These are phyloP conservation scores for Drosophila trapezifrons DNA, from an alignment of 1,140 invertebrate species.

Conservation along the genomic window DNA sequence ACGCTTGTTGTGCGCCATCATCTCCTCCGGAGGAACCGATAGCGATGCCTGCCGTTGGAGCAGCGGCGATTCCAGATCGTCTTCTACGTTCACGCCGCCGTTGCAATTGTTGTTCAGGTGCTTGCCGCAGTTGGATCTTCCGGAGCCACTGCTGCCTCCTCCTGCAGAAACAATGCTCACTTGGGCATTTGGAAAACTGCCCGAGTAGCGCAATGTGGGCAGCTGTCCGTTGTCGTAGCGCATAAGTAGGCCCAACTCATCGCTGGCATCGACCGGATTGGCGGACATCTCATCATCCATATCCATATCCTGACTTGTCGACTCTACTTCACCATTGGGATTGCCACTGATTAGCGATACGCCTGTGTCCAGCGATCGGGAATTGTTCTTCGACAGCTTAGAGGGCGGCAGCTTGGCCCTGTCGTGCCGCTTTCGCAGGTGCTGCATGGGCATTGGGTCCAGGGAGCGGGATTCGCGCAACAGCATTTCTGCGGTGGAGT, in stretches of 20 bases:
- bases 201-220: slow-evolving; percentile 57
- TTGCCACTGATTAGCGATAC: slow-evolving; percentile 79
- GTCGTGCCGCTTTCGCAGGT: slow-evolving; percentile 70
- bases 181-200: slow-evolving; percentile 65
- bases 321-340: slow-evolving; percentile 61
- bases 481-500: slow-evolving; percentile 48
- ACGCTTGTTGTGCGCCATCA: slow-evolving; percentile 86
- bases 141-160: slow-evolving; percentile 63
- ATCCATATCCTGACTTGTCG: slow-evolving; percentile 22
- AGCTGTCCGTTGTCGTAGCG: slow-evolving; percentile 68
- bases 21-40: slow-evolving; percentile 84
- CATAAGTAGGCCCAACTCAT: slow-evolving; percentile 76
- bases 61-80: slow-evolving; percentile 86
- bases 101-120: slow-evolving; percentile 85
- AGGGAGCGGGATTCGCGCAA: slow-evolving; percentile 77
- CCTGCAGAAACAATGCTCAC: slow-evolving; percentile 60
- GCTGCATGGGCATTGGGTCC: slow-evolving; percentile 80
- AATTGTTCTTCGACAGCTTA: slow-evolving; percentile 81
- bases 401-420: slow-evolving; percentile 74
- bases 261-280: slow-evolving; percentile 68
- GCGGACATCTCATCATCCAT: slow-evolving; percentile 47
- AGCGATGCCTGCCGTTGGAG: slow-evolving; percentile 85
- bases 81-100: slow-evolving; percentile 79
- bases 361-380: slow-evolving; percentile 75
- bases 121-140: slow-evolving; percentile 69